These are phyloP conservation scores for Manis pentadactyla DNA, from an alignment of 2,797 vertebrate species.

Conservation along the genomic window DNA sequence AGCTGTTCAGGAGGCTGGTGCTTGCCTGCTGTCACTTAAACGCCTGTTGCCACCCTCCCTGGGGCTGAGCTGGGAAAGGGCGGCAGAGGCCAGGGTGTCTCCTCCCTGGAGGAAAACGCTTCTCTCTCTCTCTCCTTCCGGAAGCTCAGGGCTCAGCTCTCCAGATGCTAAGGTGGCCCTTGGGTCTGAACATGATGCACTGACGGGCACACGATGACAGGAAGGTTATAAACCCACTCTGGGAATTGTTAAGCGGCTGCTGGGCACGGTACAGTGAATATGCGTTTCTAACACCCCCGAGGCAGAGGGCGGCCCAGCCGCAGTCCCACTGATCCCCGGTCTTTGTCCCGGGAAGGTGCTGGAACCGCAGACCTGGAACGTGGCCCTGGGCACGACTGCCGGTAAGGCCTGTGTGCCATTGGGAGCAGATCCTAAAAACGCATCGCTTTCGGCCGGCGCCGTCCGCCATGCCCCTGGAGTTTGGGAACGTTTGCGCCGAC, in stretches of 20 bases:
- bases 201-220: accelerated
- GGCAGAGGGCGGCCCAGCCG: background rate
- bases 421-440: background rate
- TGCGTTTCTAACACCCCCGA: background rate
- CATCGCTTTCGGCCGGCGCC: background rate
- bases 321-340: background rate
- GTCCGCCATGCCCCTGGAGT: background rate
- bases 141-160: background rate
- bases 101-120: background rate
- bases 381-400: background rate
- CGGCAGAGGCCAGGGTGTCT: too few relatives aligned
- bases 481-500: accelerated
- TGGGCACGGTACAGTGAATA: accelerated
- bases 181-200: accelerated
- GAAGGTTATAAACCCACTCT: background rate
- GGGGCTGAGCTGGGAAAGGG: background rate
- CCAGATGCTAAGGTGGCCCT: accelerated
- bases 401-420: background rate
- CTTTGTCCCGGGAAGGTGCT: constrained; percentile 31
- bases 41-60: accelerated
- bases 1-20: background rate
- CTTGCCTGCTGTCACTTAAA: background rate
- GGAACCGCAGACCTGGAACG: background rate
- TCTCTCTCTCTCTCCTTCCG: too few relatives aligned
- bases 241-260: accelerated